A percentile compares a stretch with the other conserved stretches of the same genome.
phyloP scores from a whole-genome alignment of 2,888 invertebrate species.

The Polydrusus pterygomalis region DNA sequence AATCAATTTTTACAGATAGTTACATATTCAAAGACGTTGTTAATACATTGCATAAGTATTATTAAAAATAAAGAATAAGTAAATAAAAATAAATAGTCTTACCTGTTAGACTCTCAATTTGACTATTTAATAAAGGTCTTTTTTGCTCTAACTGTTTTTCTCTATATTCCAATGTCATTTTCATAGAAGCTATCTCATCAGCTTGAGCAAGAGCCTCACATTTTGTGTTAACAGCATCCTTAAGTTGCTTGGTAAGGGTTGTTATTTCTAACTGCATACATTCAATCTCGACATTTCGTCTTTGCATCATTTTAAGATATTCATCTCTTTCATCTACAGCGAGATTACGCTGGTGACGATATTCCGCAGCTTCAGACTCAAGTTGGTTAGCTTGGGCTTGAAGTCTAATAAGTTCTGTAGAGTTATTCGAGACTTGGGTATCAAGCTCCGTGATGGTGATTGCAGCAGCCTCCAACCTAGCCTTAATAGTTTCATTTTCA shows the following conservation, averaged over 20 bases:
- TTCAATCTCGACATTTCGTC: conserved; percentile 84
- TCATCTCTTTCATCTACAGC: conserved; percentile 86
- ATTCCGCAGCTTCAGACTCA: conserved; percentile 80
- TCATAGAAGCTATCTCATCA: conserved; percentile 79
- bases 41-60: no score
- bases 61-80: no score
- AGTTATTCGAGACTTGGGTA: conserved; percentile 77
- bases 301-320: conserved; percentile 81
- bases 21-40: no score
- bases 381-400: conserved; percentile 78
- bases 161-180: conserved; percentile 85
- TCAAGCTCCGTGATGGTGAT: conserved; percentile 80
- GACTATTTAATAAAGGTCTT: conserved; percentile 82
- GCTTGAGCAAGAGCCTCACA: conserved; percentile 79
- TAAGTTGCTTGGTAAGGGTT: conserved; percentile 83
- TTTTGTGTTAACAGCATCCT: conserved; percentile 85
- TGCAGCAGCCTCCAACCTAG: conserved; percentile 78
- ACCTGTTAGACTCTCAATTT: conserved; percentile 82
- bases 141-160: conserved; percentile 92
- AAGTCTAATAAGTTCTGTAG: conserved; percentile 79
- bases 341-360: conserved; percentile 81
- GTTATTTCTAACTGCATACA: conserved; percentile 81
- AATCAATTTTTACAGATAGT: no score
- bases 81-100: conserved; percentile 27
- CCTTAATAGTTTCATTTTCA: conserved; percentile 79